A percentile compares a stretch with the other conserved stretches of the same genome.
Evolutionary conservation across 2,797 vertebrate species (phyloP).

Genomic region (Phataginus tetradactyla): DNA sequence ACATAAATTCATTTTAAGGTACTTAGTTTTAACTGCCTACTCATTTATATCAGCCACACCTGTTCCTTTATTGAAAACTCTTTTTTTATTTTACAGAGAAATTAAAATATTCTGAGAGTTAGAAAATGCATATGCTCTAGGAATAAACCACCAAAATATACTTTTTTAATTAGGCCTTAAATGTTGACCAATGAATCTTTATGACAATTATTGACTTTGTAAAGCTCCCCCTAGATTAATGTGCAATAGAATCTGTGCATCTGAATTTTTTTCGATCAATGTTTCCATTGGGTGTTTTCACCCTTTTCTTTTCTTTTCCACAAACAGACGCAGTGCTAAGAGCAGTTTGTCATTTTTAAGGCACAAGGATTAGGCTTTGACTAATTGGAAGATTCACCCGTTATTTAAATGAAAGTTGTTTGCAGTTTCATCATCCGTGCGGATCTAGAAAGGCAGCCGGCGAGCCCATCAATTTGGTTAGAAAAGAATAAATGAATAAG

Average conservation of each 20-base stretch:
- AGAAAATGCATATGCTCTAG: slow-evolving; percentile 43
- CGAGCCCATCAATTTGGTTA: slow-evolving; percentile 85
- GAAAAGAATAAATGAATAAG: slow-evolving; percentile 84
- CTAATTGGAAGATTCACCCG: slow-evolving; percentile 86
- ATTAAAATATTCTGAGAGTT: slow-evolving; percentile 43
- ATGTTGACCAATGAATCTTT: slow-evolving; percentile 81
- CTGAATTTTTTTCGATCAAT: slow-evolving; percentile 82
- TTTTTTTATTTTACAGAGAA: slow-evolving; percentile 30
- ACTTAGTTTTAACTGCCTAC: slow-evolving; percentile 57
- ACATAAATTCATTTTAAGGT: slow-evolving; percentile 39
- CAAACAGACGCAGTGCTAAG: slow-evolving; percentile 75
- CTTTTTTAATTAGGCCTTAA: slow-evolving; percentile 77
- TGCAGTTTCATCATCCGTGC: slow-evolving; percentile 84
- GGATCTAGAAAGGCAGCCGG: slow-evolving; percentile 80
- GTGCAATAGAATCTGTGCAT: slow-evolving; percentile 72
- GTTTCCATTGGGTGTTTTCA: slow-evolving; percentile 71
- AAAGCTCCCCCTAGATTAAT: slow-evolving; percentile 81
- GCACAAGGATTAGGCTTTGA: slow-evolving; percentile 84
- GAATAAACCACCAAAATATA: slow-evolving; percentile 64
- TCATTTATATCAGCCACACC: slow-evolving; percentile 44
- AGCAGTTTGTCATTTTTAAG: slow-evolving; percentile 85
- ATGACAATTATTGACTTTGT: slow-evolving; percentile 79
- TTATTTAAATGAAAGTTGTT: slow-evolving; percentile 88
- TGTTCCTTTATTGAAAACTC: not conserved
- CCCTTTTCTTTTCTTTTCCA: slow-evolving; percentile 70